phyloP scores from a whole-genome alignment of 2,888 invertebrate genomes.

The Eugnorisma glareosa region DNA sequence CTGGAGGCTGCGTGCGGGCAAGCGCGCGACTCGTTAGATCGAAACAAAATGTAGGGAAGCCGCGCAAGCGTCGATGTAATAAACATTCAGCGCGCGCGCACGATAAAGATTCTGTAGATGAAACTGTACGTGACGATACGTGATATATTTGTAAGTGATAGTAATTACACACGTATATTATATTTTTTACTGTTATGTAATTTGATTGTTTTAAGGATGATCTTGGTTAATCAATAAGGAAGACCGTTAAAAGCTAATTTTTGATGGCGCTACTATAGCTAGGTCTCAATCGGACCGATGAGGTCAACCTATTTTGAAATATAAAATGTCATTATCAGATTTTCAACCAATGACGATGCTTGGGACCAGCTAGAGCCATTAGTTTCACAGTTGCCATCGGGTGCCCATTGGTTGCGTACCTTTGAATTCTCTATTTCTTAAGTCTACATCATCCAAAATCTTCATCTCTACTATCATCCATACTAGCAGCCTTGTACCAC shows the following conservation, averaged over 20 bases:
- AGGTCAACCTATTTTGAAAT: background rate
- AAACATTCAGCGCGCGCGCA: conserved; percentile 65
- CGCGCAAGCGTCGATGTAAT: conserved; percentile 68
- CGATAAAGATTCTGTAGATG: conserved; percentile 59
- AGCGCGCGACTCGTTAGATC: conserved; percentile 69
- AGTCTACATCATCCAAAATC: background rate
- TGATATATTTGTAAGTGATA: conserved; percentile 29
- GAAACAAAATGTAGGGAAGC: conserved; percentile 68
- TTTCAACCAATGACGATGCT: background rate
- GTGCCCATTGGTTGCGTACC: background rate
- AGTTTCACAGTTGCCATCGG: background rate
- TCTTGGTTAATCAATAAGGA: background rate
- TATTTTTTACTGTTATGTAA: background rate
- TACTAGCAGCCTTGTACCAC: background rate
- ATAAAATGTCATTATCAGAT: background rate
- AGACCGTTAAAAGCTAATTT: background rate
- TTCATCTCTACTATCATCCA: background rate
- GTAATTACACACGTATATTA: conserved; percentile 19
- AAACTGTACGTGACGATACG: conserved; percentile 60
- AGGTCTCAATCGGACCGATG: background rate
- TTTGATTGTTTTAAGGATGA: background rate
- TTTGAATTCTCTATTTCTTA: background rate
- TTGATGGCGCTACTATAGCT: background rate
- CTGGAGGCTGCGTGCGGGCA: conserved; percentile 67
- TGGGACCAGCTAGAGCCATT: background rate